Conservation (phyloP, 2,888 invertebrate species). For the Xylota segnis region DNA sequence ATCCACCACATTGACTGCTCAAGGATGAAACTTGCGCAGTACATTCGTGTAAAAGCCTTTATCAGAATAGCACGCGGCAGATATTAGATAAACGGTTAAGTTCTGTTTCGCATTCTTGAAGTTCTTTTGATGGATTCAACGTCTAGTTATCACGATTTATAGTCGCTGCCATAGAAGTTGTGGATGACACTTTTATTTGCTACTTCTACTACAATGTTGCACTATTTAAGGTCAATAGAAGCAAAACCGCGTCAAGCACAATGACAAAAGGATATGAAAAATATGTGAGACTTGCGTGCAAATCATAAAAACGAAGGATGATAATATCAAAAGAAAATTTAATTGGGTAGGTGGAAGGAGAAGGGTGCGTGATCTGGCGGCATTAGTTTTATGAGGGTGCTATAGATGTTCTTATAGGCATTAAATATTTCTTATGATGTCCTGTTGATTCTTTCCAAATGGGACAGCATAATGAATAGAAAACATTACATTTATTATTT, state of each 20-base stretch:
- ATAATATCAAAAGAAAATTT: slow-evolving; percentile 27
- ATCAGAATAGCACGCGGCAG: slow-evolving; percentile 18
- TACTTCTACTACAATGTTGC: background rate
- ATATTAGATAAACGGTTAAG: slow-evolving; percentile 6
- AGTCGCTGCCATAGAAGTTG: slow-evolving; percentile 2
- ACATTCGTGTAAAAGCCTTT: slow-evolving; percentile 4
- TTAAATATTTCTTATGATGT: background rate
- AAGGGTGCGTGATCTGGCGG: slow-evolving; percentile 28
- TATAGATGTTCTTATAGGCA: slow-evolving; percentile 1
- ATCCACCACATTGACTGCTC: slow-evolving; percentile 28
- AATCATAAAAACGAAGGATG: slow-evolving; percentile 33
- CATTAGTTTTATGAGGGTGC: slow-evolving; percentile 23
- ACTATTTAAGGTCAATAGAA: slow-evolving; percentile 10
- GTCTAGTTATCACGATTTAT: slow-evolving; percentile 15
- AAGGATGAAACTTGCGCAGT: slow-evolving; percentile 46
- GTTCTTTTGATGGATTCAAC: slow-evolving; percentile 11
- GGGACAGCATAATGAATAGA: background rate
- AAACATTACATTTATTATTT: background rate
- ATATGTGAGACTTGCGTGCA: slow-evolving; percentile 42
- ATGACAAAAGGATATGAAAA: background rate
- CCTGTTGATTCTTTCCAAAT: slow-evolving; percentile 12
- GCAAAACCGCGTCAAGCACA: background rate
- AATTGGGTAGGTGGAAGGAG: slow-evolving; percentile 28
- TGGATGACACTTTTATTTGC: background rate
- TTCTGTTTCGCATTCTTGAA: slow-evolving; percentile 4